Percentiles rank a stretch among this genome's conserved stretches.
Conservation (phyloP, 2,888 invertebrate species). For the Gisinianus flammeolus region DNA sequence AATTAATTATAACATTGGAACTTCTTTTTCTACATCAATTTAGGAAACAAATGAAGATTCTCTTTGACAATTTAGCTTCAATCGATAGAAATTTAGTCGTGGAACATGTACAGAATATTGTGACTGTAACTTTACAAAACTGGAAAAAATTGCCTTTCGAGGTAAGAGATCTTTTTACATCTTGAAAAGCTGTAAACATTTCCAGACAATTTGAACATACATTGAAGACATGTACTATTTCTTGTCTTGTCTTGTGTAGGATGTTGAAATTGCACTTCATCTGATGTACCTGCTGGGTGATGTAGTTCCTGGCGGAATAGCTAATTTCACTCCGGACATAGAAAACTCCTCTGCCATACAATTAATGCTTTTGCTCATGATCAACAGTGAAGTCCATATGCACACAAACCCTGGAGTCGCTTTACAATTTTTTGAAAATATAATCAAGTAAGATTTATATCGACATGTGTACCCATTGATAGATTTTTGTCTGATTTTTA, state of each 20-base stretch:
- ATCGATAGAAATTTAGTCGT: slow-evolving; percentile 64
- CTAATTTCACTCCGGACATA: slow-evolving; percentile 46
- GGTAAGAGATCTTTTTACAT: slow-evolving; percentile 35
- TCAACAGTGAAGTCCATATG: slow-evolving; percentile 63
- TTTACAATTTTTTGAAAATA: slow-evolving; percentile 65
- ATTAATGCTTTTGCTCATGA: slow-evolving; percentile 63
- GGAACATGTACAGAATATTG: slow-evolving; percentile 62
- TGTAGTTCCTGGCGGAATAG: slow-evolving; percentile 34
- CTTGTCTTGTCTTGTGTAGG: slow-evolving; percentile 55
- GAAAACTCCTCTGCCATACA: slow-evolving; percentile 59
- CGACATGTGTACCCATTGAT: not conserved
- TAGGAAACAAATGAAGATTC: slow-evolving; percentile 65
- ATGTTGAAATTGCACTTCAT: slow-evolving; percentile 65
- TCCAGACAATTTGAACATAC: not conserved
- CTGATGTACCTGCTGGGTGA: slow-evolving; percentile 66
- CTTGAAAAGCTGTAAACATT: not conserved
- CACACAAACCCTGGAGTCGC: slow-evolving; percentile 64
- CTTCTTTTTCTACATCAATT: not conserved
- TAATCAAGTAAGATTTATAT: slow-evolving; percentile 39
- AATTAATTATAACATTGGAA: too few species aligned
- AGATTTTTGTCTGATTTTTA: not conserved
- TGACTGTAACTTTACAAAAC: slow-evolving; percentile 61
- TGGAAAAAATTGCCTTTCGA: slow-evolving; percentile 63
- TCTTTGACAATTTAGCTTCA: slow-evolving; percentile 65
- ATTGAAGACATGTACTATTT: not conserved